Evolutionary conservation across 2,113 vertebrate genomes (phyloP), one percentile per base, ranked within the genome.

Genomic region (Melanotaenia duboulayi): DNA sequence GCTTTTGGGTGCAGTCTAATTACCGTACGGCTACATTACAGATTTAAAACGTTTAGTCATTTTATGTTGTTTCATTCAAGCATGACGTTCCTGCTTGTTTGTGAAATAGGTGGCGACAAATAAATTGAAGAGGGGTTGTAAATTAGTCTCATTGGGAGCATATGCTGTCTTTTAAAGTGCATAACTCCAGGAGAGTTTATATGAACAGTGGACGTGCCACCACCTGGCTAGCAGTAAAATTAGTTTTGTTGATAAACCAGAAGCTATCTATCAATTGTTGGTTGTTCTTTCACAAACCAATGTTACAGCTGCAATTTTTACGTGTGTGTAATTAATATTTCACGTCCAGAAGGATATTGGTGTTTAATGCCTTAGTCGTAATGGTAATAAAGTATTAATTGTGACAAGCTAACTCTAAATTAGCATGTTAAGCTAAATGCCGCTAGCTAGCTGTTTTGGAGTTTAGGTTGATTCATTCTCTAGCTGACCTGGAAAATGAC

Each of bases 161-260:
- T 19, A 28, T 68, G 52, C 49, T 74, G 67, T 70, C 54, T 71
- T 42, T 58, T 52, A 61, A 32, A 55, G 59, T 49, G 23, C 25
- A 3, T 7, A 23, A 11, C 2, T 17, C 17, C 19, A 11, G 63
- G 42, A 1, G 16, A 65, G 62, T 66, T 76, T 37, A 49, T 32
- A 46, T 44, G 59, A 50, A 5, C 49, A 25, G 28, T 72, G 61
- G 69, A 46, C 68, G 73, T 35, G 71, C 77, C 83, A 48, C 42
- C 65, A 74, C 65, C 76, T 66, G 74, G 71, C 57, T 82, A 64
- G 68, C 74, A 58, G 65, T 19, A 80, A 74, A 75, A 85, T 72
- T 82, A 54, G 76, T 80, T 73, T 74, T 91, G 85, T 87, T 91
- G 86, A 84, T 89, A 81, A 82, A 68, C 42, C 63, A 4, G 11